phyloP scores from a whole-genome alignment of 2,888 invertebrate genomes.

The Adineta ricciae region DNA sequence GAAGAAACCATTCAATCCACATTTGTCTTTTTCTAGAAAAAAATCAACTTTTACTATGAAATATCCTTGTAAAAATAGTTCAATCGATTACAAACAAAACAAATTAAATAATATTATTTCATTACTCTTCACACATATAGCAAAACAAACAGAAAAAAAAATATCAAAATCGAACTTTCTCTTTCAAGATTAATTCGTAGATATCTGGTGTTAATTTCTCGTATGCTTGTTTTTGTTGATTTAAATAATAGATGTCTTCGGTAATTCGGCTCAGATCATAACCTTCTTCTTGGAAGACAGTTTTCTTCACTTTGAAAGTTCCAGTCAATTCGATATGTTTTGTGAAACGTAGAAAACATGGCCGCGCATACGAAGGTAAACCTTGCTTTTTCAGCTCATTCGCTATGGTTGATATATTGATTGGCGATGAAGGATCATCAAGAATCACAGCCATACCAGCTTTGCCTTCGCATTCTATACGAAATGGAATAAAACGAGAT shows the following conservation, averaged over 20 bases:
- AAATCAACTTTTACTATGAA: no score
- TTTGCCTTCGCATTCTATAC: slow-evolving; percentile 58
- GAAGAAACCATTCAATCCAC: not conserved
- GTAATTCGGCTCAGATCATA: slow-evolving; percentile 22
- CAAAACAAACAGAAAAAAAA: not conserved
- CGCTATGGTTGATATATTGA: slow-evolving; percentile 40
- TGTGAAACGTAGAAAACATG: slow-evolving; percentile 72
- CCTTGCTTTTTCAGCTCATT: slow-evolving; percentile 37
- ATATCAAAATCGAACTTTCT: not conserved
- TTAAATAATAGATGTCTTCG: slow-evolving; percentile 28
- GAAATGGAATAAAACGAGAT: not conserved
- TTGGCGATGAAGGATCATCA: slow-evolving; percentile 54
- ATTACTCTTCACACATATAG: not conserved
- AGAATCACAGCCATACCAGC: slow-evolving; percentile 87
- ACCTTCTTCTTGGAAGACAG: slow-evolving; percentile 25
- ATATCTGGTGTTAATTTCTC: slow-evolving; percentile 6
- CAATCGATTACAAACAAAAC: no score
- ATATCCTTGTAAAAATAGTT: no score
- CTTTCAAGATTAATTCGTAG: not conserved
- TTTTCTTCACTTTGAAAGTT: slow-evolving; percentile 33
- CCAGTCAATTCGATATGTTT: slow-evolving; percentile 72
- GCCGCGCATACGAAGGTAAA: slow-evolving; percentile 74
- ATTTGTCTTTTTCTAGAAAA: not conserved
- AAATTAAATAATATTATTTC: no score
- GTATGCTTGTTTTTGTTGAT: slow-evolving; percentile 9